Conservation (phyloP, 2,888 invertebrate genomes). For the Escarpia spicata region DNA sequence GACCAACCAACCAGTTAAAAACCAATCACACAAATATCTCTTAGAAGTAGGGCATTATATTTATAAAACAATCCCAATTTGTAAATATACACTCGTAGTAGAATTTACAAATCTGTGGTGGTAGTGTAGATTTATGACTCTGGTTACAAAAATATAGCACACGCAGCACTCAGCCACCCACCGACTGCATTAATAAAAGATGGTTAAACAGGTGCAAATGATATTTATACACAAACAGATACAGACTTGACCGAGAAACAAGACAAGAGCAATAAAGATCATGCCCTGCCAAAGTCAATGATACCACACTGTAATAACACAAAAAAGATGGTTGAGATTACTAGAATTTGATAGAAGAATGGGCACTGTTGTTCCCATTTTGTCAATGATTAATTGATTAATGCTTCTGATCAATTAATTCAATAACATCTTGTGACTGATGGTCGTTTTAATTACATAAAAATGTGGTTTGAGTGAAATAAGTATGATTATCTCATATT, state of each 20-base stretch:
- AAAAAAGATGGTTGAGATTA: neutral
- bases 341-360: neutral
- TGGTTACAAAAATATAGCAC: neutral
- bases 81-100: neutral
- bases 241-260: neutral
- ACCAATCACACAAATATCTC: no score
- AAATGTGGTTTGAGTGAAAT: no score
- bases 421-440: no score
- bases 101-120: neutral
- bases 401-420: no score
- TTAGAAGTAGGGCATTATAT: neutral
- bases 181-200: neutral
- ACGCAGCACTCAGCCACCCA: neutral
- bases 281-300: neutral
- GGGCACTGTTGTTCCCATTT: neutral
- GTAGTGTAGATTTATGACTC: neutral
- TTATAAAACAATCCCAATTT: neutral
- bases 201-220: neutral
- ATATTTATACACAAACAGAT: neutral
- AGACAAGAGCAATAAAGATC: neutral
- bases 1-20: no score
- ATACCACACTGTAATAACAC: neutral
- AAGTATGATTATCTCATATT: no score
- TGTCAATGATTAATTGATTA: neutral
- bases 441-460: no score